These are phyloP conservation scores for Caranx melampygus DNA, from an alignment of 2,113 vertebrate genomes.

Conservation along the genomic window DNA sequence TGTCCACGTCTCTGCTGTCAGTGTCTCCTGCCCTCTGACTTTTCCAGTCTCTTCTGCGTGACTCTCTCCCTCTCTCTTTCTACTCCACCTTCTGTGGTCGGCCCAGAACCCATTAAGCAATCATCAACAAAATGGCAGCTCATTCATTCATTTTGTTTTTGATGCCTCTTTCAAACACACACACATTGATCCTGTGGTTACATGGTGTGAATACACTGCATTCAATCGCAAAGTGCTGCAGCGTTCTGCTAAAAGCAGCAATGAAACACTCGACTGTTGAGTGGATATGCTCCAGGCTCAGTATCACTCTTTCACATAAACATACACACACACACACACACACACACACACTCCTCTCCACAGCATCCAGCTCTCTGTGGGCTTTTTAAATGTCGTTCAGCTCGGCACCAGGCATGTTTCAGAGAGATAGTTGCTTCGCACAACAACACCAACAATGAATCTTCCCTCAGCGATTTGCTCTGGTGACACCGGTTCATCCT, in stretches of 20 bases:
- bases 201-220: conserved; percentile 17
- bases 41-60: neutral
- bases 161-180: neutral
- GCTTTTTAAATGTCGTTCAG: conserved; percentile 62
- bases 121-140: conserved; percentile 31
- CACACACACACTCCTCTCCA: conserved; percentile 45
- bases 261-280: conserved; percentile 58
- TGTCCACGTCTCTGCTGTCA: no score
- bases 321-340: conserved; percentile 46
- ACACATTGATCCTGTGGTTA: conserved; percentile 13
- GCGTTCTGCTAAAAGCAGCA: conserved; percentile 57
- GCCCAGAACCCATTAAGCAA: conserved; percentile 44
- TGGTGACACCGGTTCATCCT: conserved; percentile 10
- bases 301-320: conserved; percentile 53
- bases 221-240: conserved; percentile 25
- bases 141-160: conserved; percentile 30
- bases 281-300: conserved; percentile 48
- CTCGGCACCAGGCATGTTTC: conserved; percentile 58
- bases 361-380: conserved; percentile 53
- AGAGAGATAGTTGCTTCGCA: conserved; percentile 60
- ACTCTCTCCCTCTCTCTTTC: neutral
- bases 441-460: conserved; percentile 39
- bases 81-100: neutral
- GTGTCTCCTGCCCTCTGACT: neutral
- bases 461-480: conserved; percentile 33